A percentile compares a stretch with the other conserved stretches of the same genome.
phyloP scores from a whole-genome alignment of 2,888 invertebrate genomes.

The Malthinus flaveolus region DNA sequence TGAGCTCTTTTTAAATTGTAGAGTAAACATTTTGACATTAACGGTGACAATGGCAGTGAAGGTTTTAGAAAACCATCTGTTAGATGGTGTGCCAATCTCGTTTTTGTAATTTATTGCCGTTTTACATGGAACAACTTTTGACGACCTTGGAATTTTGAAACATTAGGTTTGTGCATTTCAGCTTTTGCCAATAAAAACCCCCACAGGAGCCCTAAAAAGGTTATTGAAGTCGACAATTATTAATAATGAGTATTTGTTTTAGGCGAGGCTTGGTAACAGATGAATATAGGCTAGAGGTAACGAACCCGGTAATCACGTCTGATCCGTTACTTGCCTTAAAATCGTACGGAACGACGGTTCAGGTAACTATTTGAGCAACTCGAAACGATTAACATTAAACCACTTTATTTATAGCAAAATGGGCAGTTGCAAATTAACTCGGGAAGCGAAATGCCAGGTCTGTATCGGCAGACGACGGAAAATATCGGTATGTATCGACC shows the following conservation, averaged over 20 bases:
- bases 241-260: conserved; percentile 25
- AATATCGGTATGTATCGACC: conserved; percentile 55
- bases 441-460: conserved; percentile 45
- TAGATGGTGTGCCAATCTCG: too few relatives aligned
- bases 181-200: too few relatives aligned
- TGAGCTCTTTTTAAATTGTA: too few relatives aligned
- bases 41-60: too few relatives aligned
- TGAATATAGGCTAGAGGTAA: conserved; percentile 66
- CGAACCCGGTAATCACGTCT: conserved; percentile 47
- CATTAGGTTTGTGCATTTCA: too few relatives aligned
- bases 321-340: conserved; percentile 61
- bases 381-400: background rate
- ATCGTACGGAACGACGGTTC: conserved; percentile 59
- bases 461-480: conserved; percentile 53
- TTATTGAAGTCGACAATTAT: background rate
- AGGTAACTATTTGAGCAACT: conserved; percentile 41
- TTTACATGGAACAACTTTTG: too few relatives aligned
- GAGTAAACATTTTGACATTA: too few relatives aligned
- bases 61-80: too few relatives aligned
- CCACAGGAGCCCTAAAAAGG: background rate
- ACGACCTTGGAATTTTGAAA: too few relatives aligned
- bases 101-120: too few relatives aligned
- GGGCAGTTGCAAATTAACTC: conserved; percentile 46
- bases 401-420: conserved; percentile 40
- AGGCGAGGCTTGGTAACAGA: conserved; percentile 73